Conservation (phyloP, 2,888 invertebrate genomes). For the Anodontia alba region DNA sequence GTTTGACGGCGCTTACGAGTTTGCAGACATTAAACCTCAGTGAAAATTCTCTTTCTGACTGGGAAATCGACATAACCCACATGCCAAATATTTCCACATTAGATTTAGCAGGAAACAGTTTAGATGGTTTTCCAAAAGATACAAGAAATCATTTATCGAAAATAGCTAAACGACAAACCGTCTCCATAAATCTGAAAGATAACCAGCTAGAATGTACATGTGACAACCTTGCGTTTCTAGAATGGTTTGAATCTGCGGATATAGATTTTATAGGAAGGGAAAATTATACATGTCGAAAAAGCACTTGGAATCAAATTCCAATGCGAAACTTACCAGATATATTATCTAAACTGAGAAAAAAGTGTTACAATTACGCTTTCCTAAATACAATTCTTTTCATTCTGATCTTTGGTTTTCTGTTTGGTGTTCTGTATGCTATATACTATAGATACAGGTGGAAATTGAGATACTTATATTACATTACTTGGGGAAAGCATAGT, state of each 20-base stretch:
- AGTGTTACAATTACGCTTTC: slow-evolving; percentile 14
- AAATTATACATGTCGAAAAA: slow-evolving; percentile 19
- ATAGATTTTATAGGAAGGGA: slow-evolving; percentile 12
- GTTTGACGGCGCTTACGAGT: background rate
- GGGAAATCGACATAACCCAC: background rate
- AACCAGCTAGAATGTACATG: slow-evolving; percentile 35
- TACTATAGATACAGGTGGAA: slow-evolving; percentile 54
- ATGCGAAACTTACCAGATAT: background rate
- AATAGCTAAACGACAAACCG: background rate
- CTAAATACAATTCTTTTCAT: slow-evolving; percentile 22
- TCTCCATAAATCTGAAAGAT: slow-evolving; percentile 23
- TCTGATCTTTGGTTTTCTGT: slow-evolving; percentile 31
- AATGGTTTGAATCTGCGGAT: slow-evolving; percentile 27
- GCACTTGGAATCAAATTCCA: background rate
- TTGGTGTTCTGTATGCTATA: slow-evolving; percentile 31
- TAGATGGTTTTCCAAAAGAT: slow-evolving; percentile 16
- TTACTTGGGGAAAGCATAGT: slow-evolving; percentile 30
- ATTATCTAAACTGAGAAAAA: slow-evolving; percentile 13
- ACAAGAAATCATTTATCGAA: slow-evolving; percentile 12
- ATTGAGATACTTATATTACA: slow-evolving; percentile 47
- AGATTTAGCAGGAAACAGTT: slow-evolving; percentile 26
- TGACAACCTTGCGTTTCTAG: slow-evolving; percentile 27
- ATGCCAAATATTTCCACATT: slow-evolving; percentile 28
- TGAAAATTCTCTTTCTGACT: slow-evolving; percentile 25
- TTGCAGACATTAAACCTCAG: slow-evolving; percentile 34